Percentiles rank a stretch among this genome's conserved stretches.
phyloP scores from a whole-genome alignment of 2,797 vertebrate species.

The Enteromius thamalakanensis region DNA sequence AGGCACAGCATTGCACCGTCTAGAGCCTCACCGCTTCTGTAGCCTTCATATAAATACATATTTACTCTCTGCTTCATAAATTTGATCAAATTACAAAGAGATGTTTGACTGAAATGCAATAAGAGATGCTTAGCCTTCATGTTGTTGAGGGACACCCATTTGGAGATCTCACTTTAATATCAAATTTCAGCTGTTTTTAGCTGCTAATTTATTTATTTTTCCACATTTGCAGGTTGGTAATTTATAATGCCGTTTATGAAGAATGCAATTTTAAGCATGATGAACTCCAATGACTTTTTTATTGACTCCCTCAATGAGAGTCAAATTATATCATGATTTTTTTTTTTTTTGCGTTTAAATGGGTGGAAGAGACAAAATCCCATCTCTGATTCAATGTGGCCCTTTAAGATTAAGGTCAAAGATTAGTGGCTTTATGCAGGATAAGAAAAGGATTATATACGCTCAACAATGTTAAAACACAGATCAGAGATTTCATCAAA shows the following conservation, averaged over 20 bases:
- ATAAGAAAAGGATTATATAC: slow-evolving; percentile 82
- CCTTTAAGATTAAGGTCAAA: slow-evolving; percentile 83
- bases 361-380: slow-evolving; percentile 63
- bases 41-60: slow-evolving; percentile 73
- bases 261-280: slow-evolving; percentile 3
- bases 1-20: slow-evolving; percentile 76
- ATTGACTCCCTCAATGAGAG: slow-evolving; percentile 19
- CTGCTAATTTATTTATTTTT: slow-evolving; percentile 38
- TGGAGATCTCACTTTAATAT: slow-evolving; percentile 68
- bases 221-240: slow-evolving; percentile 53
- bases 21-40: slow-evolving; percentile 75
- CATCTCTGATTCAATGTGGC: slow-evolving; percentile 65
- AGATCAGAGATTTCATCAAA: slow-evolving; percentile 72
- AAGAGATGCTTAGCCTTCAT: slow-evolving; percentile 77
- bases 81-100: slow-evolving; percentile 81
- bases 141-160: slow-evolving; percentile 73
- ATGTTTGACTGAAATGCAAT: slow-evolving; percentile 78
- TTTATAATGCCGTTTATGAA: slow-evolving; percentile 57
- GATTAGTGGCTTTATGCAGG: slow-evolving; percentile 79
- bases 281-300: slow-evolving; percentile 7
- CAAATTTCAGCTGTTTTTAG: slow-evolving; percentile 49
- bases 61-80: slow-evolving; percentile 75
- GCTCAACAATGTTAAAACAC: slow-evolving; percentile 82
- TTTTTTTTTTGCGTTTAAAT: slow-evolving; percentile 54
- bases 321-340: slow-evolving; percentile 50